Evolutionary conservation across 1,140 invertebrate genomes (phyloP).

Genomic region (Tachypleus tridentatus): DNA sequence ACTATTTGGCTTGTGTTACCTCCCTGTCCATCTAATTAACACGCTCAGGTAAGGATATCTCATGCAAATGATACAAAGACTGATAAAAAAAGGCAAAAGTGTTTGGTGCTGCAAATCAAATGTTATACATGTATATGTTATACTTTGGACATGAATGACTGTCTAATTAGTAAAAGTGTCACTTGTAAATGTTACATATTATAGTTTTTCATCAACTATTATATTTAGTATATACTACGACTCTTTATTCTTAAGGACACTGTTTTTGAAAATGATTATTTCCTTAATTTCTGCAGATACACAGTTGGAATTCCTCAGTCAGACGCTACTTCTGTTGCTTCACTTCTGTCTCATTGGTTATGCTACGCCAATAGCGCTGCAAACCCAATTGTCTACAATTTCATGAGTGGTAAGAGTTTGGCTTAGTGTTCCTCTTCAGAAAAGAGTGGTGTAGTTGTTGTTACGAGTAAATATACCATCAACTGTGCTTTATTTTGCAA

Average conservation of each 20-base stretch:
- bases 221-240: too few relatives aligned
- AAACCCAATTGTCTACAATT: conserved; percentile 86
- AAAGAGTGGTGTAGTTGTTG: conserved; percentile 2
- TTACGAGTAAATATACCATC: not conserved
- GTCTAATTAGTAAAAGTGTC: too few relatives aligned
- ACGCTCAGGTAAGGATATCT: conserved; percentile 53
- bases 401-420: conserved; percentile 71
- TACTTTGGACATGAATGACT: too few relatives aligned
- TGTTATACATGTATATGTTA: not conserved
- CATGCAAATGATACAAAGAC: not conserved
- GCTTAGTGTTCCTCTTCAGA: not conserved
- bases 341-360: conserved; percentile 59
- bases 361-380: conserved; percentile 77
- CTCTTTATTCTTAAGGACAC: too few relatives aligned
- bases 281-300: conserved; percentile 40
- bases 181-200: too few relatives aligned
- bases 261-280: too few relatives aligned
- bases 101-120: not conserved
- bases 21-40: conserved; percentile 70
- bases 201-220: too few relatives aligned
- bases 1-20: conserved; percentile 78
- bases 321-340: conserved; percentile 45
- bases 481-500: too few relatives aligned
- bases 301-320: conserved; percentile 46
- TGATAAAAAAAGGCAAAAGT: not conserved